Percentiles rank a stretch among this genome's conserved stretches.
Evolutionary conservation across 2,113 vertebrate species (phyloP).

Genomic region (Nannospalax galili): DNA sequence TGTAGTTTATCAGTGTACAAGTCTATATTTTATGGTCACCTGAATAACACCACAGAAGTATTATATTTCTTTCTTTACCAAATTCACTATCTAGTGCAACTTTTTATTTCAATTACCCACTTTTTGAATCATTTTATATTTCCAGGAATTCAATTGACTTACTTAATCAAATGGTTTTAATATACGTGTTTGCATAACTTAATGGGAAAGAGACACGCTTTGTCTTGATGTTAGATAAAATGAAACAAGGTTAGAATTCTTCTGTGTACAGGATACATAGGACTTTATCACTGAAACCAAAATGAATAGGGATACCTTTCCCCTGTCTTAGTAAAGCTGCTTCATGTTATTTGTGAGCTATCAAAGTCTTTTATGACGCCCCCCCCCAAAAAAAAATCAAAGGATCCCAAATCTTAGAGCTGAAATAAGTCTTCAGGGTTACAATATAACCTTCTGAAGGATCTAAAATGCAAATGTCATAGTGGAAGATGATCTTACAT

Average conservation of each 20-base stretch:
- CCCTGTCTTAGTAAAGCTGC: neutral
- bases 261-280: neutral
- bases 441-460: slow-evolving; percentile 12
- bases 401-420: neutral
- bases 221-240: slow-evolving; percentile 4
- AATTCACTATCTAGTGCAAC: neutral
- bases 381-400: neutral
- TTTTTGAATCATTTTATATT: slow-evolving; percentile 32
- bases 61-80: slow-evolving; percentile 21
- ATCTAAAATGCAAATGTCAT: neutral
- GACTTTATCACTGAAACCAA: neutral
- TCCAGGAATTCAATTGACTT: slow-evolving; percentile 22
- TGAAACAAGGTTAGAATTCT: neutral
- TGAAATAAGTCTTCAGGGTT: neutral
- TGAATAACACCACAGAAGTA: neutral
- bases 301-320: neutral
- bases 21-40: neutral
- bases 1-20: slow-evolving; percentile 14
- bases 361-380: neutral
- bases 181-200: slow-evolving; percentile 21
- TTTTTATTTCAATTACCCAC: slow-evolving; percentile 44
- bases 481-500: neutral
- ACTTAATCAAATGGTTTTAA: neutral
- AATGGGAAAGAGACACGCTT: neutral
- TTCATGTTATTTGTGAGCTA: neutral